phyloP scores from a whole-genome alignment of 2,797 vertebrate genomes.

The Limosa lapponica region DNA sequence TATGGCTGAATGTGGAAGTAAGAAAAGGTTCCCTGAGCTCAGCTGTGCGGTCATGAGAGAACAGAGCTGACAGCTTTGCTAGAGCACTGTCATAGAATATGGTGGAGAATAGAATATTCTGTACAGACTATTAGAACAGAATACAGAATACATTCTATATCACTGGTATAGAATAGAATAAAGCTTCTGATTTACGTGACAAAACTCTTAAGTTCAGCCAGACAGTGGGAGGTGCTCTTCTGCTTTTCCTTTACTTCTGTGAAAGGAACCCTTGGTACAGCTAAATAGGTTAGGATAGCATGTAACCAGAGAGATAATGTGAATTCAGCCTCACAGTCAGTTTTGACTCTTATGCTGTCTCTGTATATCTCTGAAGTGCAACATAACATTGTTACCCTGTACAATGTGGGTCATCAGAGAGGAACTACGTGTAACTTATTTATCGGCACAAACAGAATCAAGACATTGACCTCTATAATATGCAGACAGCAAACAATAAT shows the following conservation, averaged over 20 bases:
- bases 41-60: background rate
- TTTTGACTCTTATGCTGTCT: background rate
- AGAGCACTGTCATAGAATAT: background rate
- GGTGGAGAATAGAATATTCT: background rate
- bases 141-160: background rate
- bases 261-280: background rate
- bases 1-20: background rate
- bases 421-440: background rate
- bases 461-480: background rate
- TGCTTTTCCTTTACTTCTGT: background rate
- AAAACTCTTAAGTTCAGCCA: background rate
- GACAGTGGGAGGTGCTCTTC: background rate
- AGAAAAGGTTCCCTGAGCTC: background rate
- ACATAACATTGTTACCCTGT: background rate
- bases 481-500: background rate
- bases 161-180: background rate
- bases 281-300: background rate
- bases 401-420: background rate
- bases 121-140: background rate
- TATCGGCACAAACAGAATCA: background rate
- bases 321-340: background rate
- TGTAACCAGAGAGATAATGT: background rate
- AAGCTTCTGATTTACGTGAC: background rate
- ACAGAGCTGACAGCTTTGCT: background rate
- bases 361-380: background rate